Percentiles rank a stretch among this genome's conserved stretches.
Evolutionary conservation across 2,888 invertebrate genomes (phyloP).

Genomic region (Pelosia muscerda): DNA sequence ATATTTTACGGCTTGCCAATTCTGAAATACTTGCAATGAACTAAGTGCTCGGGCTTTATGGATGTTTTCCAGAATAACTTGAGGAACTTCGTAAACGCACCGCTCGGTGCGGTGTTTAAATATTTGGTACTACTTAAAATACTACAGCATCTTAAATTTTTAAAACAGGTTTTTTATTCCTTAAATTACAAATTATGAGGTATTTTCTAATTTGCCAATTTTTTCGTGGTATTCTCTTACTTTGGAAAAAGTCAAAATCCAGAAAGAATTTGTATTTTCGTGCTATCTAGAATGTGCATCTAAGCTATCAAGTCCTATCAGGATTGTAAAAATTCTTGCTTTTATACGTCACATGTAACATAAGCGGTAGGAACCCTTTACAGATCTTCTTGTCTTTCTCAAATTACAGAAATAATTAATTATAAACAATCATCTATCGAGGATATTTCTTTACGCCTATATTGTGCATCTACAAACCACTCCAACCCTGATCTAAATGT

Average conservation of each 20-base stretch:
- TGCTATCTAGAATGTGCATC: no score
- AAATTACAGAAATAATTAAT: no score
- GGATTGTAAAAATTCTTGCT: no score
- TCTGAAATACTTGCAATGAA: slow-evolving; percentile 19
- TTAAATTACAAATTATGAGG: neutral
- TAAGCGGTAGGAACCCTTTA: no score
- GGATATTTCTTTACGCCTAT: no score
- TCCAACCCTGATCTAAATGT: slow-evolving; percentile 19
- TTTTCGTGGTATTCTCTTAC: neutral
- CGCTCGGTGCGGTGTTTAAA: neutral
- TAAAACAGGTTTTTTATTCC: neutral
- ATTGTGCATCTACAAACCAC: neutral
- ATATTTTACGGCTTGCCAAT: neutral
- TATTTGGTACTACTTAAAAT: neutral
- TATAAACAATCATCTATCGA: no score
- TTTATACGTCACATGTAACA: no score
- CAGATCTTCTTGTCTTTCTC: no score
- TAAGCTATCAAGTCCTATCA: no score
- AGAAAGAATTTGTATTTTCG: neutral
- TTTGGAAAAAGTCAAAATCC: no score
- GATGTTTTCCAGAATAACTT: slow-evolving; percentile 14
- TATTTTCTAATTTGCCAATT: neutral
- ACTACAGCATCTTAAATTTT: neutral
- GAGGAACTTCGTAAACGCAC: neutral
- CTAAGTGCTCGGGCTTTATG: slow-evolving; percentile 3